Evolutionary conservation across 2,113 vertebrate species (phyloP), one percentile per base, ranked within the genome.

Genomic region (Zosterops lateralis): DNA sequence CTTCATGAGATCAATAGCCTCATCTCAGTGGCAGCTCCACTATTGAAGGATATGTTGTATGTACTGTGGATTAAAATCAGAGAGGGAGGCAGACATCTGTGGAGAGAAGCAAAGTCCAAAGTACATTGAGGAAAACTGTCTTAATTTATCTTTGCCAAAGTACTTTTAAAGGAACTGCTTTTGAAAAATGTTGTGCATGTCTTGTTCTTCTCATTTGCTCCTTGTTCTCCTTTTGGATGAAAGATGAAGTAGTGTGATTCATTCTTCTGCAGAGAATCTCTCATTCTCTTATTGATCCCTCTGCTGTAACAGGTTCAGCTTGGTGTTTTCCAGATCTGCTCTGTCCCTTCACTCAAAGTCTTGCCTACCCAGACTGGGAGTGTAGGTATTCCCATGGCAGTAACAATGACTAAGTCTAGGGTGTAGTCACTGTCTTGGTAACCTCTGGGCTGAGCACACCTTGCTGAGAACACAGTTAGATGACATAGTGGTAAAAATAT

Each of bases 91-190:
- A 66, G 81, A 76, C 24, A 40, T 77, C 78, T 76, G 20, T 38
- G 40, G 32, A 21, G 38, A 73, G 75, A 45, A 87, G 54, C 66
- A 66, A 94, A 93, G 94, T 95, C 73, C 82, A 87, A 87, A 95
- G 85, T 92, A 64, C 56, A 4, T 16, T 68, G 64, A 84, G 15
- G 34, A 76, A 92, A 73, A 60, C 44, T 45, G 12, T 61, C 42
- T 78, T 77, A 1, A 1, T 87, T 92, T 85, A 20, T 80, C 54
- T 66, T 83, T 13, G 19, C 61, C 54, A 22, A 67, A 18, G 36
- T 62, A 48, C 58, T 70, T 85, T 56, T 62, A 72, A 92, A 83
- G 67, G 26, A 91, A 29, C 60, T 6, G 1, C 62, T 84, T 87
- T 56, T 83, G 53, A 83, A 92, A 87, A 84, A 61, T 18, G 11